Conservation (phyloP, 2,888 invertebrate species). For the Noctuana brunneofusca region DNA sequence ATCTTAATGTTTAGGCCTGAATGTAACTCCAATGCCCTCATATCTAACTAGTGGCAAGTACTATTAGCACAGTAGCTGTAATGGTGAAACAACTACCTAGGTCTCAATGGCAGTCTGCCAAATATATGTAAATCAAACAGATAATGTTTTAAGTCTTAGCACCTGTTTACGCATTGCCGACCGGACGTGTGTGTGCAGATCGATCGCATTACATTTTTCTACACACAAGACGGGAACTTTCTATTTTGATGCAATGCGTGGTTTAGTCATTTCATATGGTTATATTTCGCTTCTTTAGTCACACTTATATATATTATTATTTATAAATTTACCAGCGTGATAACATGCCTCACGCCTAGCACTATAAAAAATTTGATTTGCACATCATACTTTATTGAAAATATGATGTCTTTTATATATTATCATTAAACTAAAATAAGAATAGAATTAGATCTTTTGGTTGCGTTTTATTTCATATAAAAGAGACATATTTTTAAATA, state of each 20-base stretch:
- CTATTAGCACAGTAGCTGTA: constrained; percentile 3
- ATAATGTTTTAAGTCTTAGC: constrained; percentile 28
- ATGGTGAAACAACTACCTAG: constrained; percentile 35
- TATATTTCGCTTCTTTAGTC: background rate
- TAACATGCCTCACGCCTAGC: too few species aligned
- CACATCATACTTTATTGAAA: too few species aligned
- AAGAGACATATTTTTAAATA: too few species aligned
- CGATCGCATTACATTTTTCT: constrained; percentile 20
- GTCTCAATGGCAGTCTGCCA: constrained; percentile 41
- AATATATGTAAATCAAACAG: constrained; percentile 38
- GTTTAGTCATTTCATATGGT: constrained; percentile 5
- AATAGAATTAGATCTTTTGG: too few species aligned
- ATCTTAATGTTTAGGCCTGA: background rate
- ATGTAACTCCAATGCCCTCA: background rate
- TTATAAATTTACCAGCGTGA: background rate
- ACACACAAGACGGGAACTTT: constrained; percentile 11
- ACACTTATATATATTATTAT: background rate
- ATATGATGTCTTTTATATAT: too few species aligned
- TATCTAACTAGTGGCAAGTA: constrained; percentile 8
- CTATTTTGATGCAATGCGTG: constrained; percentile 21
- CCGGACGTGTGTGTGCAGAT: constrained; percentile 14
- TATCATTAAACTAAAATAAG: too few species aligned
- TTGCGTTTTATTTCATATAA: too few species aligned
- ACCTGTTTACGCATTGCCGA: constrained; percentile 32
- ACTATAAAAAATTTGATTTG: too few species aligned